Conservation (phyloP, 2,797 vertebrate genomes). For the Chloroceryle amazona region DNA sequence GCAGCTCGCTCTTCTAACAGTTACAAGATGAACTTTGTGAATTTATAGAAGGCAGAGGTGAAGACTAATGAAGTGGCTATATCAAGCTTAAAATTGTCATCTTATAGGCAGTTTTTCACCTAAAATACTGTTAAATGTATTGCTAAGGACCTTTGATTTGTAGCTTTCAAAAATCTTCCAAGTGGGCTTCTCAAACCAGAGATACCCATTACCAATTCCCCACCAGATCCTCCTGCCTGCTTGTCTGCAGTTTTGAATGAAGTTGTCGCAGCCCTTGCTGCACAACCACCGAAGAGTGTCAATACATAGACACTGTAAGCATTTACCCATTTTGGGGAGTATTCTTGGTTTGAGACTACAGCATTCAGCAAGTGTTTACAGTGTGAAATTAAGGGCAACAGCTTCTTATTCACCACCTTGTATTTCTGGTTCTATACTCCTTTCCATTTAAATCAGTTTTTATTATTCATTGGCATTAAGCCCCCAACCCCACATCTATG, state of each 20-base stretch:
- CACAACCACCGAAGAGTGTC: background rate
- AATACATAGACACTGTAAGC: background rate
- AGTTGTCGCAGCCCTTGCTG: background rate
- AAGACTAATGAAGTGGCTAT: background rate
- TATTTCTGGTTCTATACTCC: conserved; percentile 56
- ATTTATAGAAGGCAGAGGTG: background rate
- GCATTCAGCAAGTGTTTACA: conserved; percentile 12
- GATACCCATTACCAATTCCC: background rate
- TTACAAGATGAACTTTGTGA: background rate
- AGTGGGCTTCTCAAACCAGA: background rate
- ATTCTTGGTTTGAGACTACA: background rate
- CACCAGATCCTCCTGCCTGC: background rate
- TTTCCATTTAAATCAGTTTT: conserved; percentile 57
- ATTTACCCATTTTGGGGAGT: background rate
- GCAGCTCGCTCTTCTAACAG: background rate
- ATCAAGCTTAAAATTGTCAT: background rate
- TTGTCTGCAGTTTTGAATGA: background rate
- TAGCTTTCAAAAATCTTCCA: background rate
- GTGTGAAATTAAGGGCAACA: conserved; percentile 46
- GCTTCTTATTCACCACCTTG: conserved; percentile 39
- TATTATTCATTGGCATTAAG: conserved; percentile 53
- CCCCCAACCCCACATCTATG: conserved; percentile 17
- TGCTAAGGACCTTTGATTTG: background rate
- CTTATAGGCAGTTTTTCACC: background rate
- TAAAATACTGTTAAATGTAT: background rate